Evolutionary conservation across 2,797 vertebrate genomes (phyloP), one percentile per base, ranked within the genome.

Genomic region (Galagoides demidoff): DNA sequence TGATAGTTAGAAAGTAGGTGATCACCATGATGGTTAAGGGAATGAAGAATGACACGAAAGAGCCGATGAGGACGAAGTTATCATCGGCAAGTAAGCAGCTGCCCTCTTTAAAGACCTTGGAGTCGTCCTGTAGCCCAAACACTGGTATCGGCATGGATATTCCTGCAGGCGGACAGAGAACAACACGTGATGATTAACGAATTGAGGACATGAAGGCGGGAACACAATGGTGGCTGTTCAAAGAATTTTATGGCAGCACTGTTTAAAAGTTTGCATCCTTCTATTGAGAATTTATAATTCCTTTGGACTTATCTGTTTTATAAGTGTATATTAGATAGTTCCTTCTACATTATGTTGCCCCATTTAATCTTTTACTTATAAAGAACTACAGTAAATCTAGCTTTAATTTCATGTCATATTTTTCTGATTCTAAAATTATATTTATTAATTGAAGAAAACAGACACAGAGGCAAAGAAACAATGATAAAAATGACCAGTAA

Each of bases 71-170:
- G 78, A 99, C 99, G 70, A 99, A 99, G 95, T 98, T 99, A 63
- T 99, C 98, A 23, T 99, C 99, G 0, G 98, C 99, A 7, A 99
- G 99, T 87, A 99, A 98, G 98, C 99, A 99, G 95, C 99, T 99
- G 94, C 98, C 98, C n/a, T 99, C 98, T 96, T 99, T 99, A 97
- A 99, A 99, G 81, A 99, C 99, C 98, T 99, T 99, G 95, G 99
- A 99, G 96, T 99, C 98, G 76, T 99, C 99, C 89, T 98, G 98
- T 66, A 99, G 98, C 45, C 99, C 99, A 77, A 99, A 98, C 63
- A 99, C 99, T 0, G 99, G 99, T 77, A 99, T 93, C 10, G 99
- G 99, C 99, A 99, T 99, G 76, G 99, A 99, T 97, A 99, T 99
- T 95, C 99, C 99, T 99, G 97, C 57, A 98, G 93, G 23, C 57